These are phyloP conservation scores for Pandemis corylana DNA, from an alignment of 2,888 invertebrate genomes.

Conservation along the genomic window DNA sequence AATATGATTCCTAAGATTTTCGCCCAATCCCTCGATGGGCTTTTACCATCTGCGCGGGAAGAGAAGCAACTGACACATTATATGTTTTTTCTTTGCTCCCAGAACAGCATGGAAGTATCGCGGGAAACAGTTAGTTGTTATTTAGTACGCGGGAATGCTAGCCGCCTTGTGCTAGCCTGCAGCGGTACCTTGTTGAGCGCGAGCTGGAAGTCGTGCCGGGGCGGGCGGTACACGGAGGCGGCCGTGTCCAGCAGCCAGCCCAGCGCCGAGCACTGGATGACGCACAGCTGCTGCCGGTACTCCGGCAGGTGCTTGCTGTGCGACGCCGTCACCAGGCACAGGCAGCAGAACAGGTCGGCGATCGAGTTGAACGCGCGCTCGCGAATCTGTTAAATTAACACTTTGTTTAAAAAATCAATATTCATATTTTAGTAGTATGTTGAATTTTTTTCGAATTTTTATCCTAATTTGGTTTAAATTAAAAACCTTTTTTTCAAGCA, in stretches of 20 bases:
- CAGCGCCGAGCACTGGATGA: constrained; percentile 94
- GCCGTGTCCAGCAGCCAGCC: constrained; percentile 95
- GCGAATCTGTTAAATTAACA: constrained; percentile 75
- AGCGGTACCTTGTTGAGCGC: constrained; percentile 89
- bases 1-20: too few species aligned
- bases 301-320: constrained; percentile 81
- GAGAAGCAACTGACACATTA: too few species aligned
- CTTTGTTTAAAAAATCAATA: too few species aligned
- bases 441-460: too few species aligned
- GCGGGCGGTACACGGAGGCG: constrained; percentile 89
- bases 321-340: constrained; percentile 91
- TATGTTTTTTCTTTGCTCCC: too few species aligned
- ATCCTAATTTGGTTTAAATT: too few species aligned
- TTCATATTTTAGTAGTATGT: too few species aligned
- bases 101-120: too few species aligned
- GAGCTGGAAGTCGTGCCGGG: constrained; percentile 89
- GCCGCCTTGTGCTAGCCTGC: background rate
- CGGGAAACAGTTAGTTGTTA: too few species aligned
- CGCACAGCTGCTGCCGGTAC: constrained; percentile 67
- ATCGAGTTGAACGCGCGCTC: constrained; percentile 94
- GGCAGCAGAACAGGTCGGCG: constrained; percentile 93
- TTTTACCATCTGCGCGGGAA: too few species aligned
- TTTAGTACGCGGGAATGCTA: background rate
- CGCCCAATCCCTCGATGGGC: too few species aligned
- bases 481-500: too few species aligned